phyloP scores from a whole-genome alignment of 2,113 vertebrate species.

The Platysteira castanea region DNA sequence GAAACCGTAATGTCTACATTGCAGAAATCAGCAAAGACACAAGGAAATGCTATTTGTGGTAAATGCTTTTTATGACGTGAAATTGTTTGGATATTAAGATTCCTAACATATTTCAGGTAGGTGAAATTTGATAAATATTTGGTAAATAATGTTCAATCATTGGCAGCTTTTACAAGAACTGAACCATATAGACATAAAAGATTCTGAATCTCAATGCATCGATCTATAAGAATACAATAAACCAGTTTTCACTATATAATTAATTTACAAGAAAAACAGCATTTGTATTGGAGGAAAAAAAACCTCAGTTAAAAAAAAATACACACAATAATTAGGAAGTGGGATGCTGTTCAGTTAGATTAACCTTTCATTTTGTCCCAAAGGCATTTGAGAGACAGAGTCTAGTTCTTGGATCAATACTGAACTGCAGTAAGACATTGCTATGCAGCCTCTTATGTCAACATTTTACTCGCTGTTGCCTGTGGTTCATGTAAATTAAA shows the following conservation, averaged over 20 bases:
- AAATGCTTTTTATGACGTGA: neutral
- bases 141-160: neutral
- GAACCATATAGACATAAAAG: neutral
- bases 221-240: neutral
- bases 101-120: neutral
- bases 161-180: neutral
- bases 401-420: neutral
- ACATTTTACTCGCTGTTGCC: neutral
- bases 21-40: neutral
- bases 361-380: neutral
- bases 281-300: neutral
- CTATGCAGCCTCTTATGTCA: neutral
- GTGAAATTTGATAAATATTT: neutral
- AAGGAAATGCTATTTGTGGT: neutral
- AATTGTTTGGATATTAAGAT: neutral
- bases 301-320: neutral
- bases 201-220: neutral
- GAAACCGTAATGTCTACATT: neutral
- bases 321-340: neutral
- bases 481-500: neutral
- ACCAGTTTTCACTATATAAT: neutral
- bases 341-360: neutral
- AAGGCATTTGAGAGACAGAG: neutral
- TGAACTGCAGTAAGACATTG: neutral
- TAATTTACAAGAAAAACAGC: neutral